phyloP scores from a whole-genome alignment of 2,113 vertebrate genomes.

The Pteropus alecto region DNA sequence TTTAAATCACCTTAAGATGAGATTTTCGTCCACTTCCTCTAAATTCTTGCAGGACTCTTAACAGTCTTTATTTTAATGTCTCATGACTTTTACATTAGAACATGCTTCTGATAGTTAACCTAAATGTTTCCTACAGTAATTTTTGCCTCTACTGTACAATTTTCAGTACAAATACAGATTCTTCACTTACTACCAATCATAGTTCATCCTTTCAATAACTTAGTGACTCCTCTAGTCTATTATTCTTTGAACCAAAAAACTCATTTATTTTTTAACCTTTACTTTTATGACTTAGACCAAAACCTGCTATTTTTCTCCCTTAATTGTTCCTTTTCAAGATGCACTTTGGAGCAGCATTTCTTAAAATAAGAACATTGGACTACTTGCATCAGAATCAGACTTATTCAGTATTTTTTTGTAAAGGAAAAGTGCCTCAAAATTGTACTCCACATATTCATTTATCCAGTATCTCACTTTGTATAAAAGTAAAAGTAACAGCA shows the following conservation, averaged over 20 bases:
- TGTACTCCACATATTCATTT: not conserved
- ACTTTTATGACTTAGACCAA: not conserved
- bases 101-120: not conserved
- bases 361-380: not conserved
- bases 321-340: not conserved
- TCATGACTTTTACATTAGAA: not conserved
- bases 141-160: not conserved
- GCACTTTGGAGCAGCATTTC: not conserved
- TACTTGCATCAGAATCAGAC: not conserved
- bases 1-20: not conserved
- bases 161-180: not conserved
- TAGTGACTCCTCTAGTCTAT: not conserved
- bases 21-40: not conserved
- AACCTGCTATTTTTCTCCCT: not conserved
- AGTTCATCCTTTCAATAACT: not conserved
- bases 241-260: not conserved
- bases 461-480: not conserved
- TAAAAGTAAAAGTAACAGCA: conserved; percentile 21
- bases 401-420: not conserved
- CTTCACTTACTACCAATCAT: not conserved
- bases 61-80: not conserved
- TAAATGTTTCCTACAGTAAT: not conserved
- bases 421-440: not conserved
- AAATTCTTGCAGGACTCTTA: not conserved
- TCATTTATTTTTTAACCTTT: not conserved